A percentile compares a stretch with the other conserved stretches of the same genome.
Conservation (phyloP, 2,888 invertebrate genomes). For the Eupithecia centaureata region DNA sequence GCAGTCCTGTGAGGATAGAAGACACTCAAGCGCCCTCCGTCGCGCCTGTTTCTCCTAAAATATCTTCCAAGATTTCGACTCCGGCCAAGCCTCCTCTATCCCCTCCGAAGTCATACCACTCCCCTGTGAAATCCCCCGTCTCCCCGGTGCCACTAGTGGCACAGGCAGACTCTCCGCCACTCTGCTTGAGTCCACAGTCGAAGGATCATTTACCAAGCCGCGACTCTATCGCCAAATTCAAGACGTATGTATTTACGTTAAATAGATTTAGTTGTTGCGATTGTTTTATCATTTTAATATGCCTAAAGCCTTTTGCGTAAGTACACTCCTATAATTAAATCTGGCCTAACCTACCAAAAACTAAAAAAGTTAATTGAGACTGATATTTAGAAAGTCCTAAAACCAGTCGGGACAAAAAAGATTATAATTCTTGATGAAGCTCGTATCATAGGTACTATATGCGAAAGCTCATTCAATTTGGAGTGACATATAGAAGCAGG, state of each 20-base stretch:
- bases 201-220: conserved; percentile 68
- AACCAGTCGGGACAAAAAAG: no score
- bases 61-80: conserved; percentile 46
- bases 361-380: no score
- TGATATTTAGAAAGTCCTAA: no score
- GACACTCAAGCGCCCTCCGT: conserved; percentile 59
- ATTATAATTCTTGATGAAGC: no score
- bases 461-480: no score
- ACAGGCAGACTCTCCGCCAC: conserved; percentile 71
- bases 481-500: no score
- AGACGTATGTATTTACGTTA: conserved; percentile 69
- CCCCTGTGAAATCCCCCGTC: not conserved
- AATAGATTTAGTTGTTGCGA: not conserved
- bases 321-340: no score
- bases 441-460: no score
- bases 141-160: conserved; percentile 33
- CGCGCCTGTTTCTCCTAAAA: conserved; percentile 19
- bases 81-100: conserved; percentile 50
- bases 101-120: conserved; percentile 44
- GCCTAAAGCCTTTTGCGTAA: no score
- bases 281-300: not conserved
- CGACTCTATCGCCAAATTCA: conserved; percentile 76
- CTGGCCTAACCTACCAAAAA: no score
- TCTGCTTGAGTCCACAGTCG: conserved; percentile 73
- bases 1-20: conserved; percentile 75